Conservation (phyloP, 1,140 invertebrate species). For the Drosophila leontia region DNA sequence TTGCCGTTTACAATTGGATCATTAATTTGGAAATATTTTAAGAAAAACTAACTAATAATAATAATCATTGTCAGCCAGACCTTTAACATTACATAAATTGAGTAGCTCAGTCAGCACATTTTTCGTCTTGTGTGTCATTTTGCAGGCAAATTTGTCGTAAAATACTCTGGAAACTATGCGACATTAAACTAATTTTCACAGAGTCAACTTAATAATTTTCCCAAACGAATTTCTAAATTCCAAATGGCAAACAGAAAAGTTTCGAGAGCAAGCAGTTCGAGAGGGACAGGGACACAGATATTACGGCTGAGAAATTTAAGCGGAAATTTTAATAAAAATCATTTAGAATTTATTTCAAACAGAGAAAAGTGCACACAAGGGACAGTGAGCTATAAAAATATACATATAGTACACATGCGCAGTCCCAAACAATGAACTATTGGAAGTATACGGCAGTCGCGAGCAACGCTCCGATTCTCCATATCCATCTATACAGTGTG, state of each 20-base stretch:
- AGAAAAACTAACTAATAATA: too few relatives aligned
- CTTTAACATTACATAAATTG: constrained; percentile 3
- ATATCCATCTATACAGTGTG: constrained; percentile 22
- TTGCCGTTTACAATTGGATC: too few relatives aligned
- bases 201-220: constrained; percentile 29
- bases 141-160: constrained; percentile 1
- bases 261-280: constrained; percentile 3
- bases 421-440: constrained; percentile 56
- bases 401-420: constrained; percentile 18
- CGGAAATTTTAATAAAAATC: constrained; percentile 83
- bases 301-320: constrained; percentile 66
- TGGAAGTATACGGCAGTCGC: constrained; percentile 39
- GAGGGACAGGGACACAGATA: constrained; percentile 31
- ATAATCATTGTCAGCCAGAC: too few relatives aligned
- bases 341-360: constrained; percentile 83
- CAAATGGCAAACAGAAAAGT: constrained; percentile 13
- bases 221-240: constrained; percentile 39
- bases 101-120: constrained; percentile 10
- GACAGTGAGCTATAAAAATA: constrained; percentile 52
- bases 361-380: constrained; percentile 50
- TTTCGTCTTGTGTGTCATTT: constrained; percentile 28
- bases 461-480: constrained; percentile 33
- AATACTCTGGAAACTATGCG: constrained; percentile 33
- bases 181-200: constrained; percentile 33
- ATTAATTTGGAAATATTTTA: too few relatives aligned